Conservation (phyloP, 1,140 invertebrate species). For the Nephotettix cincticeps region DNA sequence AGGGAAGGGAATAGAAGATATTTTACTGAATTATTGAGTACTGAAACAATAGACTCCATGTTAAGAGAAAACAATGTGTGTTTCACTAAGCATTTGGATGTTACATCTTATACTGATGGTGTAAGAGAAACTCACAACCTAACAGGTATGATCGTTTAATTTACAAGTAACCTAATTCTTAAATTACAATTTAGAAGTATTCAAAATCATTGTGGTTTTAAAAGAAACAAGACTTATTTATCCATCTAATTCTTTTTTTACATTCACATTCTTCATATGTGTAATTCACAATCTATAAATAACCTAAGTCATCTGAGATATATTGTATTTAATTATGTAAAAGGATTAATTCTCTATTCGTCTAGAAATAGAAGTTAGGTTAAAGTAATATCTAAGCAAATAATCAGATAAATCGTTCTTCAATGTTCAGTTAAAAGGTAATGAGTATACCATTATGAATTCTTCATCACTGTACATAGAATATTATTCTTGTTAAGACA, state of each 20-base stretch:
- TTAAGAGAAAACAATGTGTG: constrained; percentile 71
- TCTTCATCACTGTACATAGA: too few relatives aligned
- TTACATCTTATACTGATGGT: constrained; percentile 81
- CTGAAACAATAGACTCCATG: constrained; percentile 73
- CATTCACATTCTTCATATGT: neutral
- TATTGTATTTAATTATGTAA: too few relatives aligned
- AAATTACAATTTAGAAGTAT: too few relatives aligned
- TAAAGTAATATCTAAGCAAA: too few relatives aligned
- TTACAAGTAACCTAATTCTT: too few relatives aligned
- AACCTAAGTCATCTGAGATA: neutral
- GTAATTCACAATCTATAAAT: neutral
- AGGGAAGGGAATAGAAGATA: constrained; percentile 63
- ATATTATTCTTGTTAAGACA: too few relatives aligned
- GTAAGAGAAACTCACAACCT: constrained; percentile 84
- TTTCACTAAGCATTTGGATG: constrained; percentile 86
- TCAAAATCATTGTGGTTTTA: neutral
- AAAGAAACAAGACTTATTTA: neutral
- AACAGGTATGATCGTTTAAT: too few relatives aligned
- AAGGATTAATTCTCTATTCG: too few relatives aligned
- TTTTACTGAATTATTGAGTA: constrained; percentile 73
- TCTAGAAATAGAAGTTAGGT: too few relatives aligned
- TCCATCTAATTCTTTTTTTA: neutral
- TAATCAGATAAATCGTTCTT: too few relatives aligned
- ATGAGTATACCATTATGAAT: too few relatives aligned
- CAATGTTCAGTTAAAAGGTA: too few relatives aligned